Evolutionary conservation across 2,888 invertebrate genomes (phyloP).

Genomic region (Zele albiditarsus): DNA sequence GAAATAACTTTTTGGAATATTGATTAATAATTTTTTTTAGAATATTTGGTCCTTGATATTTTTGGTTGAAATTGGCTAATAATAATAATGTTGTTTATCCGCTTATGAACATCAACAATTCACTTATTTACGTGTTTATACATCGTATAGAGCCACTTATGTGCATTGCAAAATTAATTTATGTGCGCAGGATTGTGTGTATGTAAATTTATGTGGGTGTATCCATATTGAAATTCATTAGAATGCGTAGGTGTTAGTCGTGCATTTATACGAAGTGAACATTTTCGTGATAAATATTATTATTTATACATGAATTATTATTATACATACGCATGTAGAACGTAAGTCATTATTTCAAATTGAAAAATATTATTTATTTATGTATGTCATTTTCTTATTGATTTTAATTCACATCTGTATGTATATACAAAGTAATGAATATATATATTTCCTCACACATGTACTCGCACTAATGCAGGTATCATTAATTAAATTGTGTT

Average conservation of each 20-base stretch:
- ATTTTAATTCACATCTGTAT: neutral
- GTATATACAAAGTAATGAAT: no score
- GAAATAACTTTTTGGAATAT: no score
- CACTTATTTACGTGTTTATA: neutral
- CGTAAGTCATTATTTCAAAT: neutral
- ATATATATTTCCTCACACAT: no score
- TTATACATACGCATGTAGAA: no score
- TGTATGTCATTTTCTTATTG: neutral
- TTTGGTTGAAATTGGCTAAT: no score
- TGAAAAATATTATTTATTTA: neutral
- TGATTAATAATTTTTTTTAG: no score
- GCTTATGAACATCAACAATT: neutral
- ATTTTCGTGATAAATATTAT: neutral
- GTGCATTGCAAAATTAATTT: neutral
- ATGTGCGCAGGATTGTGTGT: neutral
- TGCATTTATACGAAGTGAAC: neutral
- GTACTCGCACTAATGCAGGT: no score
- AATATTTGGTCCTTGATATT: no score
- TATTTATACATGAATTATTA: no score
- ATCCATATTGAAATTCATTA: neutral
- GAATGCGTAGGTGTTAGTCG: neutral
- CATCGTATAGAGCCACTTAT: neutral
- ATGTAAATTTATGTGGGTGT: neutral
- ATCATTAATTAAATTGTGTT: no score
- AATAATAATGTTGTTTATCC: no score